Conservation (phyloP, 2,113 vertebrate species). For the Pachycephala philippinensis region DNA sequence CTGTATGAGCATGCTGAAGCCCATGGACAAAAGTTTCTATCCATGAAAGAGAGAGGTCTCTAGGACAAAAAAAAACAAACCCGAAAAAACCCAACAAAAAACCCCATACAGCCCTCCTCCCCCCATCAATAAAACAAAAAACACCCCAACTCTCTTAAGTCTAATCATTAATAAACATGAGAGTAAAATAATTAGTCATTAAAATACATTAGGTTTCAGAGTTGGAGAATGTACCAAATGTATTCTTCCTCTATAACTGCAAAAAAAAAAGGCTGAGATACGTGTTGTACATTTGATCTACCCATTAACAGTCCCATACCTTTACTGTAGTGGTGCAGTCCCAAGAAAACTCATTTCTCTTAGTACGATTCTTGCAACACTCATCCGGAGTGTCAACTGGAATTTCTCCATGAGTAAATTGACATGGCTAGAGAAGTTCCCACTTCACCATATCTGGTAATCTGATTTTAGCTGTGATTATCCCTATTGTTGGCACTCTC, state of each 20-base stretch:
- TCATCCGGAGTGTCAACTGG: too few species aligned
- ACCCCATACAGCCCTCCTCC: not conserved
- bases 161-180: not conserved
- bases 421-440: not conserved
- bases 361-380: not conserved
- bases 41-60: not conserved
- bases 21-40: not conserved
- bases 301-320: not conserved
- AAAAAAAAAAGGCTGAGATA: not conserved
- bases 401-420: not conserved
- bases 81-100: not conserved
- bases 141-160: fast-evolving
- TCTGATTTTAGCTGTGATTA: not conserved
- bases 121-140: not conserved
- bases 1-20: not conserved
- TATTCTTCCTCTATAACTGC: not conserved
- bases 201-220: not conserved
- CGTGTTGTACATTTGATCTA: not conserved
- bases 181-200: not conserved
- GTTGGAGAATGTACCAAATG: not conserved
- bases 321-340: not conserved
- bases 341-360: not conserved
- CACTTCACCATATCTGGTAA: not conserved
- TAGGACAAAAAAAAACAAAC: not conserved
- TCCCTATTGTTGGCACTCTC: not conserved